These are phyloP conservation scores for Cladorhizidae sp. DNA, from an alignment of 37 sponge, comb jelly and placozoan genomes.

Conservation along the genomic window DNA sequence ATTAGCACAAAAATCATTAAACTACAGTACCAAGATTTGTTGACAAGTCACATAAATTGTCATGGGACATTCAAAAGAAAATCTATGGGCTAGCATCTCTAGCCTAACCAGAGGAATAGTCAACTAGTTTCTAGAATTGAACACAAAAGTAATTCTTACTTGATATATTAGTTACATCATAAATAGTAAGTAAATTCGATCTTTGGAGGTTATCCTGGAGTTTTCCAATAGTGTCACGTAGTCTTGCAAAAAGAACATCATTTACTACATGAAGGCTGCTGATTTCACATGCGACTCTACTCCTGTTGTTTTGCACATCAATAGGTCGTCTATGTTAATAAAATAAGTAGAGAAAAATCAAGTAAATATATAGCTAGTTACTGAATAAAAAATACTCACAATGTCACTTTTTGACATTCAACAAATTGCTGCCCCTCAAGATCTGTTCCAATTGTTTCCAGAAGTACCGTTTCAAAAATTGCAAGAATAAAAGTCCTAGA, in stretches of 20 bases:
- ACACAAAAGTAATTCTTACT: background rate
- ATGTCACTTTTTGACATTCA: background rate
- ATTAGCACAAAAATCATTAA: no score
- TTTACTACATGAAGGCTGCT: background rate
- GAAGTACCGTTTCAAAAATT: background rate
- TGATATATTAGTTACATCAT: background rate
- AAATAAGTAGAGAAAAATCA: background rate
- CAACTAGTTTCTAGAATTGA: background rate
- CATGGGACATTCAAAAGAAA: no score
- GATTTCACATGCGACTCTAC: background rate
- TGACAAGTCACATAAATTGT: no score
- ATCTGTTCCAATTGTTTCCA: conserved; percentile 8
- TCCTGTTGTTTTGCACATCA: background rate
- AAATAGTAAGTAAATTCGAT: background rate
- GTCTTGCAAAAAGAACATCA: background rate
- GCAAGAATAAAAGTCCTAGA: background rate
- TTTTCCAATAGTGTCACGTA: background rate
- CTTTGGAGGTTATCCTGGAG: background rate
- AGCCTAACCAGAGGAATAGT: no score
- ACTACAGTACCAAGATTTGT: no score
- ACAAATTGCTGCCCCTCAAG: background rate
- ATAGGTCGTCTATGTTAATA: conserved; percentile 8
- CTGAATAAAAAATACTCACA: conserved; percentile 2
- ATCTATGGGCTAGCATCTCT: no score
- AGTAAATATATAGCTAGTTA: background rate